phyloP scores from a whole-genome alignment of 2,888 invertebrate species.

The Celastrina argiolus region DNA sequence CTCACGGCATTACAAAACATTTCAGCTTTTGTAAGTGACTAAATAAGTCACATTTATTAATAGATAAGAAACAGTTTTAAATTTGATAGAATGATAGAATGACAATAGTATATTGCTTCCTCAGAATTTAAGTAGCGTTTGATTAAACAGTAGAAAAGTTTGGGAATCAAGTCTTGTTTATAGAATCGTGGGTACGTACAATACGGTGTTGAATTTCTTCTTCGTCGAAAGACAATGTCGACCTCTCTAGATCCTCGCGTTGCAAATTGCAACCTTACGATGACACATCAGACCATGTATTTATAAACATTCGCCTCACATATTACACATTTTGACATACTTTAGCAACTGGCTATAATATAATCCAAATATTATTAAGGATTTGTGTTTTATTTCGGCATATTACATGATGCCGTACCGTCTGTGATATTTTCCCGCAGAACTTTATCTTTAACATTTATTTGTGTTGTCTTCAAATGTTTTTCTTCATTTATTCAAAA shows the following conservation, averaged over 20 bases:
- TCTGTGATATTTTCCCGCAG: not conserved
- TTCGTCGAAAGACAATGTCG: constrained; percentile 22
- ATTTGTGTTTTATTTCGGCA: not conserved
- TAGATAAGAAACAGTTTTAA: no score
- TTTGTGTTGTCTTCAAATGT: not conserved
- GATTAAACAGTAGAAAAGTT: not conserved
- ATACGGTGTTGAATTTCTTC: constrained; percentile 14
- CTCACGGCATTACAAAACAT: no score
- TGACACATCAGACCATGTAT: not conserved
- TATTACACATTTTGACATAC: no score
- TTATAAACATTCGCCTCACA: not conserved
- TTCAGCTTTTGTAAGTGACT: no score
- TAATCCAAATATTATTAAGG: no score
- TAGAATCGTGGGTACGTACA: constrained; percentile 33
- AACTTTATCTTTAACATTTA: no score
- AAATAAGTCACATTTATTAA: no score
- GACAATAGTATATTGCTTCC: no score
- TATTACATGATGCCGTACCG: not conserved
- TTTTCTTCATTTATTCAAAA: not conserved
- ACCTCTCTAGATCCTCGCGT: constrained; percentile 18
- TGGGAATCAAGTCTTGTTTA: not conserved
- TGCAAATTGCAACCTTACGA: not conserved
- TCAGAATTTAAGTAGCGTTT: not conserved
- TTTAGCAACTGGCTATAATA: no score
- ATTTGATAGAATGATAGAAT: no score